Evolutionary conservation across 2,888 invertebrate genomes (phyloP), one percentile per base, ranked within the genome.

Genomic region (Diploptera punctata): DNA sequence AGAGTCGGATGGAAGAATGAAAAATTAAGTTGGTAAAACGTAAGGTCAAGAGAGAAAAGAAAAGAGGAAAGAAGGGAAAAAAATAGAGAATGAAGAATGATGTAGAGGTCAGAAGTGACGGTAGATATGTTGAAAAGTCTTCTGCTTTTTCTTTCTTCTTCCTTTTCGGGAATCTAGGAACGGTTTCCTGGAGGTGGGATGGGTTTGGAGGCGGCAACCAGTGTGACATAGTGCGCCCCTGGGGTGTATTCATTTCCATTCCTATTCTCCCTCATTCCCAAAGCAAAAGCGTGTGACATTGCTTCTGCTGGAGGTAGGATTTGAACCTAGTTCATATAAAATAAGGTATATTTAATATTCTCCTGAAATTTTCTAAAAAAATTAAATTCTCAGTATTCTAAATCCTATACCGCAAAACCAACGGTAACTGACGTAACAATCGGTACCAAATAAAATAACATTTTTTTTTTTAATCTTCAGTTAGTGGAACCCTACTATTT

Each of bases 171-270:
- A 19, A 3, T 10, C 33, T 44, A 29, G n/a, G 26, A 29, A 16
- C n/a, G 70, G n/a, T 44, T 16, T 38, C 10, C 10, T 5, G 21
- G 9, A 19, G 31, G 60, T 18, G 54, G 38, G 21, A 21, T 24
- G 65, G 18, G 43, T 24, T 10, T 68, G 43, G 13, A 69, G 24
- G 26, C 47, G 33, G 33, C 68, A 52, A 68, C 49, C 68, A 10
- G 71, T 67, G 71, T 71, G 71, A 71, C 71, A 71, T 67, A 71
- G 67, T 54, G 67, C 38, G 71, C 71, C 72, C 72, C 72, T 26
- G 68, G 72, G 72, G 72, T 68, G 68, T 72, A 68, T 72, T 68
- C 68, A 61, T 72, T 62, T 44, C 62, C 47, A 31, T 29, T 38
- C 69, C 26, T 54, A 52, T 68, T 54, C 26, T 67, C 70, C 31